Conservation (phyloP, 1,140 invertebrate genomes). For the Calosoma granatense region DNA sequence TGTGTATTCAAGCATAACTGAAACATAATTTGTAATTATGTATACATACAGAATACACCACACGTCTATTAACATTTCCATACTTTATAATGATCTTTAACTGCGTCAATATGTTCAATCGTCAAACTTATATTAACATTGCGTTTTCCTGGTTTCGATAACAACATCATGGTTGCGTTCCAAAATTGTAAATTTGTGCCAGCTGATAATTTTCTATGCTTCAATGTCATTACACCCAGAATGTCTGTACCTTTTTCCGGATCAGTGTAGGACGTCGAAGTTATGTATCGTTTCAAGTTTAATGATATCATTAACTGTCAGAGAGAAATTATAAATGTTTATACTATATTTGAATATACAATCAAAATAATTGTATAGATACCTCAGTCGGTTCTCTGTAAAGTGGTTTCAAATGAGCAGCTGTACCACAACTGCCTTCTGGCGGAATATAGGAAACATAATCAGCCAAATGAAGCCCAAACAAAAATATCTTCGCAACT, state of each 20-base stretch:
- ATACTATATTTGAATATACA: no score
- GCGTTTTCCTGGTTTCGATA: neutral
- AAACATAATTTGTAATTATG: neutral
- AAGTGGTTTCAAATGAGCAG: conserved; percentile 23
- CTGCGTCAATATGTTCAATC: neutral
- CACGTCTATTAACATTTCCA: no score
- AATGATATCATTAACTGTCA: no score
- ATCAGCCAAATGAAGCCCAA: conserved; percentile 23
- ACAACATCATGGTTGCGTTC: neutral
- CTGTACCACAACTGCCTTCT: conserved; percentile 24
- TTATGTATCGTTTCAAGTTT: no score
- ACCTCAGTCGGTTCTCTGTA: neutral
- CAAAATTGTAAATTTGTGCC: neutral
- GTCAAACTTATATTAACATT: neutral
- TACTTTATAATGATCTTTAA: neutral
- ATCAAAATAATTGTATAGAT: no score
- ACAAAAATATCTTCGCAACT: conserved; percentile 22
- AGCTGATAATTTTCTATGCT: neutral
- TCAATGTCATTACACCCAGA: neutral
- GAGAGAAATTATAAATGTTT: no score
- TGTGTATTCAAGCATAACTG: neutral
- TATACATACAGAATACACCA: no score
- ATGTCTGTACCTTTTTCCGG: no score
- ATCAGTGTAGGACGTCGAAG: no score
- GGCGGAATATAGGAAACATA: conserved; percentile 25